Base-by-base conservation (phyloP, 2,888 invertebrate genomes). In the Lysandra coridon region DNA sequence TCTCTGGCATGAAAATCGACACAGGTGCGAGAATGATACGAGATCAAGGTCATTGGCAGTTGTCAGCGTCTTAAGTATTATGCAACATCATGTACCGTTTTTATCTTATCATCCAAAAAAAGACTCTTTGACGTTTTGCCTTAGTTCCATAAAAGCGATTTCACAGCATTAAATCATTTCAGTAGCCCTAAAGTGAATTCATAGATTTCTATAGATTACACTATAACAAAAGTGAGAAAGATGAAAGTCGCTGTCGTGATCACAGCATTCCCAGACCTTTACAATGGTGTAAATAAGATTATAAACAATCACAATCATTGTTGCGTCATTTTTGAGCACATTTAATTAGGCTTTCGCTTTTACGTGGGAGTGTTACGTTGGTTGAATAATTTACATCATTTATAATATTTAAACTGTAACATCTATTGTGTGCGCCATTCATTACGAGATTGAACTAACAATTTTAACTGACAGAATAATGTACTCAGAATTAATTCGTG, bases 181-280 rank as follows among this genome's bases (percentile, higher is more conserved):
- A 69, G 64, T 69, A 33, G 69, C 69, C 69, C 33, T 69, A 69
- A 33, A 37, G 37, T 37, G 17, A 69, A 17, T 37, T 69, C 69
- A 37, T 69, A 69, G 33, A 33, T 69, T 69, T 69, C 69, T 37
- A 84, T 83, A 84, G 83, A 80, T 76, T 74, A 57, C 57, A 79
- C 62, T 82, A 86, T 88, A 85, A 88, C 87, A 89, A 89, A 88
- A 89, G 89, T 86, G 85, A 85, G 87, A 88, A 85, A 89, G 86
- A 89, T 88, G 89, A 89, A 89, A 88, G 89, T 86, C 82, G 83
- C 84, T 82, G 83, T 82, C 83, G 80, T 82, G 82, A 83, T 84
- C 80, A 80, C 81, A 82, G 57, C 74, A 81, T 86, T 87, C 87
- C 83, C 86, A 87, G 85, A 85, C 84, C 86, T 86, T 86, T 80